Evolutionary conservation across 2,888 invertebrate species (phyloP), one percentile per base, ranked within the genome.

Genomic region (Euzophera pinguis): DNA sequence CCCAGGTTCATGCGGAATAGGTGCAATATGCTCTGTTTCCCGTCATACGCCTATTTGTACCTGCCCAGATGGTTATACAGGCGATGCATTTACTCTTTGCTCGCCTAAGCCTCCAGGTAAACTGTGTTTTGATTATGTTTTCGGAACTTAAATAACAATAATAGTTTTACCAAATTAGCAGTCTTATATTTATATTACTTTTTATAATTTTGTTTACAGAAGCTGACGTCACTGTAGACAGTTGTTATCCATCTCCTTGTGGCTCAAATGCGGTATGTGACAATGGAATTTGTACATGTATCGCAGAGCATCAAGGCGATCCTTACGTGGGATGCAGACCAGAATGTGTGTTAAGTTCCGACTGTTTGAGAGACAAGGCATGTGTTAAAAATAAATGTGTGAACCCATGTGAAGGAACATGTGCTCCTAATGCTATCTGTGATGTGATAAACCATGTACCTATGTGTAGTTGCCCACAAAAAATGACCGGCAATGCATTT

Each of bases 41-140:
- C 93, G 93, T 67, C 96, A 96, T 66, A 93, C 92, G 50, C 95
- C 96, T 7, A 92, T 92, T 43, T 96, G 96, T 69, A 90, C 92
- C 1, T 96, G 96, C 69, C 91, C 93, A 75, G 92, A 89, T 80
- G 94, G 93, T 42, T 93, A 91, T 61, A 92, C 91, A 9, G 95
- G 95, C 8, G 93, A 94, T 81, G 93, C 94, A 3, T 93, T 93
- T 64, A 90, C 84, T 55, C 68, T 84, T 59, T 92, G 94, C 70
- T 61, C 72, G 57, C 72, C 78, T 17, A 91, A 87, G 74, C 84
- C 83, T 58, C 78, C 70, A 63, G 79, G 90, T 90, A 50, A 39
- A 14, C 8, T 7, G 2, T 16, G 9, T 39, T 8, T 16, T 10
- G 3, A 12, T 38, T 3, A 13, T 13, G 12, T 12, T 37, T 12